phyloP scores from a whole-genome alignment of 2,797 vertebrate genomes.

The Peromyscus nudipes region DNA sequence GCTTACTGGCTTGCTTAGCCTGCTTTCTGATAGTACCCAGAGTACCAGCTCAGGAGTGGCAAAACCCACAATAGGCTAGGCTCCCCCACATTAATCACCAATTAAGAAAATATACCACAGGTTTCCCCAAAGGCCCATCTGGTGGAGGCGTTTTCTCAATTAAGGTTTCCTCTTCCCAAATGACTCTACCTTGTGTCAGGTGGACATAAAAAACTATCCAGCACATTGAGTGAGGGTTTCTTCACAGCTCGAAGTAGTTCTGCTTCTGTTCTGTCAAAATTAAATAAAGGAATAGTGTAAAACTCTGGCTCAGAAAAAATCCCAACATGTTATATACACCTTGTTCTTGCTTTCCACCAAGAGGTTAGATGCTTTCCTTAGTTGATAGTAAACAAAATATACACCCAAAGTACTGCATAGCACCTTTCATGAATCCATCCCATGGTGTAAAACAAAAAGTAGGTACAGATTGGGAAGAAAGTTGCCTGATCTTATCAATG shows the following conservation, averaged over 20 bases:
- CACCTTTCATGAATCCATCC: conserved; percentile 21
- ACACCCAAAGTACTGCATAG: background rate
- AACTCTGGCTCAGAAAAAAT: background rate
- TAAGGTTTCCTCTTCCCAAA: background rate
- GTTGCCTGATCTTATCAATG: background rate
- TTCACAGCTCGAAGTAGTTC: background rate
- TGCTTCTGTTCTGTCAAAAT: background rate
- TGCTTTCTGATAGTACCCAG: background rate
- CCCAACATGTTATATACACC: background rate
- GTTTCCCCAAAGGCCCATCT: background rate
- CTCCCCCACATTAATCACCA: background rate
- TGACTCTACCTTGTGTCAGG: background rate
- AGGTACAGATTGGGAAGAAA: background rate
- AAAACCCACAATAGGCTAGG: background rate
- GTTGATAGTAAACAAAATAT: background rate
- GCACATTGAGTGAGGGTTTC: background rate
- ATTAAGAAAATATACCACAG: background rate
- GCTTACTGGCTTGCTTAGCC: background rate
- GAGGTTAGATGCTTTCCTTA: conserved; percentile 13
- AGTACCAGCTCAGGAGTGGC: background rate
- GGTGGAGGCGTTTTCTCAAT: background rate
- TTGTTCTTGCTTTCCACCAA: background rate
- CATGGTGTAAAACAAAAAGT: background rate
- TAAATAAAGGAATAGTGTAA: conserved; percentile 12
- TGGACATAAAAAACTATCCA: background rate